Percentiles rank a stretch among this genome's conserved stretches.
These are phyloP conservation scores for Blastobasis adustella DNA, from an alignment of 2,888 invertebrate genomes.

Conservation along the genomic window DNA sequence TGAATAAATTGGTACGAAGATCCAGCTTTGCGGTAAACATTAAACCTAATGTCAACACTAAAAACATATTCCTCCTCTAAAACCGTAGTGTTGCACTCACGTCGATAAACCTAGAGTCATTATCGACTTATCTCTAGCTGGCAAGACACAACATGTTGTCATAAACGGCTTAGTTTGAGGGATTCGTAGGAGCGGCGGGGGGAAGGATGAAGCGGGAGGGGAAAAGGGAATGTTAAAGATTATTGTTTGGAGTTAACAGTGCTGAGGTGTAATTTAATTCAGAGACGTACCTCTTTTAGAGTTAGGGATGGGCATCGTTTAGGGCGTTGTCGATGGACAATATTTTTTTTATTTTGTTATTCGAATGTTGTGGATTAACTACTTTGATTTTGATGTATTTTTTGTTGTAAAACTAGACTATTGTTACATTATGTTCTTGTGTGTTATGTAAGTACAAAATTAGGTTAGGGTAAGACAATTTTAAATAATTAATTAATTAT, in stretches of 20 bases:
- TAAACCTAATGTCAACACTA: too few relatives aligned
- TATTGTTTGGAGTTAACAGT: conserved; percentile 63
- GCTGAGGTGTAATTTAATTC: conserved; percentile 67
- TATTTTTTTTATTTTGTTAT: neutral
- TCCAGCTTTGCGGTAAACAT: too few relatives aligned
- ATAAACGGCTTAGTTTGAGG: conserved; percentile 44
- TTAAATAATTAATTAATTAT: too few relatives aligned
- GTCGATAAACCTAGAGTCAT: conserved; percentile 31
- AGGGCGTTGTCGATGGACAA: neutral
- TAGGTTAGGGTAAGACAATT: too few relatives aligned
- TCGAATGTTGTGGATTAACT: too few relatives aligned
- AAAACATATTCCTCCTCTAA: too few relatives aligned
- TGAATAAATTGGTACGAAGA: too few relatives aligned
- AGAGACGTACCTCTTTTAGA: conserved; percentile 51
- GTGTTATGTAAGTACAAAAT: too few relatives aligned
- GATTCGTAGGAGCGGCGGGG: conserved; percentile 14
- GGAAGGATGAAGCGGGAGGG: conserved; percentile 8
- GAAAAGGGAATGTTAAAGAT: conserved; percentile 51
- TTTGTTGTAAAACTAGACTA: too few relatives aligned
- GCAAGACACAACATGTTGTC: conserved; percentile 45
- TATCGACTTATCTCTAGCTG: conserved; percentile 47
- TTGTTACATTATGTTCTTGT: too few relatives aligned
- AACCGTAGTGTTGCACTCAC: neutral
- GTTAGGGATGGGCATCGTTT: conserved; percentile 18
- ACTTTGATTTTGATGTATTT: too few relatives aligned